A percentile compares a stretch with the other conserved stretches of the same genome.
These are phyloP conservation scores for Penaeus japonicus DNA, from an alignment of 1,140 invertebrate genomes.

Conservation along the genomic window DNA sequence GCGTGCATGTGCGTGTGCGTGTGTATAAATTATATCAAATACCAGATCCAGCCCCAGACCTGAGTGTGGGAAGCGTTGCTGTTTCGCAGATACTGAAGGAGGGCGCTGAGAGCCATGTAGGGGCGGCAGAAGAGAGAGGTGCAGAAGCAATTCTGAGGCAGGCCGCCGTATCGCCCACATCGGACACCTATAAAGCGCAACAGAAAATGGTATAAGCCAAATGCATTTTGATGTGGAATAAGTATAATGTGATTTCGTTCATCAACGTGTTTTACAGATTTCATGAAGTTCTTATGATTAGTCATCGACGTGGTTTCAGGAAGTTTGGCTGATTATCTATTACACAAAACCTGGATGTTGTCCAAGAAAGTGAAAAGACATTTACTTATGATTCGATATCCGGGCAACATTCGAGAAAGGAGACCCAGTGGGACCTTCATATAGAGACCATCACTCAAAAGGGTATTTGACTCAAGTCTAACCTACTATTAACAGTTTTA, in stretches of 20 bases:
- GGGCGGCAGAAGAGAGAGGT: conserved; percentile 43
- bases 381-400: too few species aligned
- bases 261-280: too few species aligned
- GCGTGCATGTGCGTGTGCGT: neutral
- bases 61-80: conserved; percentile 8
- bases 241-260: neutral
- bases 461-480: too few species aligned
- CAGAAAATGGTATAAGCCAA: neutral
- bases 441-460: too few species aligned
- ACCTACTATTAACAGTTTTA: too few species aligned
- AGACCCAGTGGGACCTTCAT: too few species aligned
- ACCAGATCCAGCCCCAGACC: conserved; percentile 1
- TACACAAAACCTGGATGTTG: too few species aligned
- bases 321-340: too few species aligned
- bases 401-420: too few species aligned
- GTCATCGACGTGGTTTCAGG: too few species aligned
- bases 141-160: conserved; percentile 54
- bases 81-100: conserved; percentile 38
- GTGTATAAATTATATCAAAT: neutral
- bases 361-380: too few species aligned
- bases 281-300: too few species aligned
- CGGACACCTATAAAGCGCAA: conserved; percentile 40
- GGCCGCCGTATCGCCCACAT: conserved; percentile 34
- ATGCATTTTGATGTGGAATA: neutral
- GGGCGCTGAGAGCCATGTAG: conserved; percentile 47